phyloP scores from a whole-genome alignment of 2,888 invertebrate genomes.

The Notodonta dromedarius region DNA sequence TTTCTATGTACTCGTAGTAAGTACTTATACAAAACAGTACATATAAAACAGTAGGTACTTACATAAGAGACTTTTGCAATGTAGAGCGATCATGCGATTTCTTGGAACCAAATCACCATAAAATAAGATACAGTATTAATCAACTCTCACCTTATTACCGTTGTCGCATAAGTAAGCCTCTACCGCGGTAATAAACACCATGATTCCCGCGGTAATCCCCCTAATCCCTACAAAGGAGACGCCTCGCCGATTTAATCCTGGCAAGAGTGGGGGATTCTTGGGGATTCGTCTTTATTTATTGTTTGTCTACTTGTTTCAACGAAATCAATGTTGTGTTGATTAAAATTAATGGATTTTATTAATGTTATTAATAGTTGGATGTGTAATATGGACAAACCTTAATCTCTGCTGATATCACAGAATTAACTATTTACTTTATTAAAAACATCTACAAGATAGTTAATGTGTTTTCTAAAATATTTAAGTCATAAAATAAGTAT shows the following conservation, averaged over 20 bases:
- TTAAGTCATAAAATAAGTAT: too few species aligned
- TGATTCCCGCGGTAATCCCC: slow-evolving; percentile 4
- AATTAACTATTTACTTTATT: too few species aligned
- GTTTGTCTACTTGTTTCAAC: slow-evolving; percentile 1
- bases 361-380: too few species aligned
- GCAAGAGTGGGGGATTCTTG: slow-evolving; percentile 1
- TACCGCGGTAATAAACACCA: slow-evolving; percentile 8
- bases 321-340: neutral
- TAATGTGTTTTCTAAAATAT: too few species aligned
- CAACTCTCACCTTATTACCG: slow-evolving; percentile 7
- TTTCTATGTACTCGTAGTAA: too few species aligned
- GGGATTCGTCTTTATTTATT: slow-evolving; percentile 5
- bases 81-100: neutral
- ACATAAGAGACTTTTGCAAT: too few species aligned
- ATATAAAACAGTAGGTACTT: too few species aligned
- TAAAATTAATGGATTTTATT: slow-evolving; percentile 13
- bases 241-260: slow-evolving; percentile 3
- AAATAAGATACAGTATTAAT: slow-evolving; percentile 2
- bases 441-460: too few species aligned
- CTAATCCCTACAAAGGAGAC: slow-evolving; percentile 8
- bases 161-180: slow-evolving; percentile 4
- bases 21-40: too few species aligned
- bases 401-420: too few species aligned
- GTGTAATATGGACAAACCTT: too few species aligned
- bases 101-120: neutral